Evolutionary conservation across 1,140 invertebrate genomes (phyloP), one percentile per base, ranked within the genome.

Genomic region (Papilio dardanus): DNA sequence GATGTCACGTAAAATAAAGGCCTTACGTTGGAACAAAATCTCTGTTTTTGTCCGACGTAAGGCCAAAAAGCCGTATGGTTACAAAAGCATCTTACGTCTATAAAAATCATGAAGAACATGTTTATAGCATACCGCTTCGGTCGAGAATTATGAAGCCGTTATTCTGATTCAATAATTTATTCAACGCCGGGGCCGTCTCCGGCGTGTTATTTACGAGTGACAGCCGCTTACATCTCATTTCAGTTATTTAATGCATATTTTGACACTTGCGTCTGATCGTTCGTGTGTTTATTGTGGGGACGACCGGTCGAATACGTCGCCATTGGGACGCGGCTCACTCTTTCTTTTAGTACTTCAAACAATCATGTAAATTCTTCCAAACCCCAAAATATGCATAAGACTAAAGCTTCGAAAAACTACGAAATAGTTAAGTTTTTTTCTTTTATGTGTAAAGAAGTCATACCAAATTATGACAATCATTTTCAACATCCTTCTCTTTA

Each of bases 121-220:
- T 87, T 82, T 78, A 83, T 87, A 81, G 82, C 85, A 79, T 82
- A 81, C 83, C 83, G 82, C 82, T 76, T 81, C 79, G 81, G 78
- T 83, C 78, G 78, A 73, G 54, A 83, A 83, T 88, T 90, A 93
- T 87, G 89, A 62, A 86, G 84, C 88, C 81, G 90, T 92, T 90
- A 93, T 83, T 91, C 87, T 88, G 90, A 90, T 92, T 91, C 89
- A 88, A 89, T 91, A 88, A 89, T 91, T 91, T 89, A 86, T 88
- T 87, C 79, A 84, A 85, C 84, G 67, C 76, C 73, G 84, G 81
- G 81, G 77, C 79, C 83, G 83, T 86, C 86, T 86, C 88, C 81
- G 79, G 82, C 84, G 91, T 89, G 33, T 91, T 92, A 92, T 93
- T 93, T 93, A 92, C 77, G 90, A 91, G 79, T 86, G 85, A 89